Conservation (phyloP, 2,888 invertebrate species). For the Chymomyza amoena region DNA sequence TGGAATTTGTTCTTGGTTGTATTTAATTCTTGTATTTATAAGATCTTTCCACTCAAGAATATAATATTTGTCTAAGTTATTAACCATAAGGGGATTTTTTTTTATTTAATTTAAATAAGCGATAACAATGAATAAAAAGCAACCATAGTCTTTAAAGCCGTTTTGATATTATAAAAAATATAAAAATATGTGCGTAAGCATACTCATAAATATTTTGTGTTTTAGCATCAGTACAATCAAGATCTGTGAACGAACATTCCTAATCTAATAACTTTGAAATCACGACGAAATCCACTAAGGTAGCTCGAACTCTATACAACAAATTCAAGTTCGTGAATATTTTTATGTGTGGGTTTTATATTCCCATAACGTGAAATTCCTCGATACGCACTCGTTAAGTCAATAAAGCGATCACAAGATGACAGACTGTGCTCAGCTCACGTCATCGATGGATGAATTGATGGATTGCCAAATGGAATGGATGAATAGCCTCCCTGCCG, state of each 20-base stretch:
- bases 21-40: no score
- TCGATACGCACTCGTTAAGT: background rate
- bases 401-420: background rate
- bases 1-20: conserved; percentile 14
- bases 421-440: background rate
- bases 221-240: background rate
- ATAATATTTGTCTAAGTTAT: no score
- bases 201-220: no score
- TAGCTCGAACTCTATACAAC: background rate
- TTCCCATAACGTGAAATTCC: background rate
- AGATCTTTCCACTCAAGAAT: no score
- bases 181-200: no score
- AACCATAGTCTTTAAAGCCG: no score
- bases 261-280: background rate
- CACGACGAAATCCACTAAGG: background rate
- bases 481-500: background rate
- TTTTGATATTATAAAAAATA: no score
- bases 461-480: background rate
- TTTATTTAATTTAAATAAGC: background rate
- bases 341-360: background rate
- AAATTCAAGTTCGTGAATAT: background rate
- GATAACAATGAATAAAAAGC: background rate
- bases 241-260: background rate
- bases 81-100: background rate
- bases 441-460: background rate